Evolutionary conservation across 2,797 vertebrate genomes (phyloP).

Genomic region (Anolis apletophallus): DNA sequence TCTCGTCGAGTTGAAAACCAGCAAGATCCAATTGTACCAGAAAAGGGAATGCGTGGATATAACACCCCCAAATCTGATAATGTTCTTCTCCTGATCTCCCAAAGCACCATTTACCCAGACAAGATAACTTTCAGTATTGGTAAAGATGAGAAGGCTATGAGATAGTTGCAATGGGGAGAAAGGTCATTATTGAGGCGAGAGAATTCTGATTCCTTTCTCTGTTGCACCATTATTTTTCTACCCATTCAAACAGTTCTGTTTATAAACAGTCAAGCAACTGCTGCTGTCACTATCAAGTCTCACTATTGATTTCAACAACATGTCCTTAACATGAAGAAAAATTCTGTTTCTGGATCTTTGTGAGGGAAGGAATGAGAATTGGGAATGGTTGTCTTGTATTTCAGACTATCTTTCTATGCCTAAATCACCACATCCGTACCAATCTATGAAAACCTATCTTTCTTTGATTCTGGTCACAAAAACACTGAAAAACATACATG

Average conservation of each 20-base stretch:
- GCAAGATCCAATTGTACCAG: neutral
- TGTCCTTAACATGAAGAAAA: neutral
- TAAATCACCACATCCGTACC: neutral
- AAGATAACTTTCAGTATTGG: neutral
- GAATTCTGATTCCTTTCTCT: neutral
- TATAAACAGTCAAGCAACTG: neutral
- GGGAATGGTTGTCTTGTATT: neutral
- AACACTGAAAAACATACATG: neutral
- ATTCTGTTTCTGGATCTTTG: neutral
- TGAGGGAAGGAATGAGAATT: neutral
- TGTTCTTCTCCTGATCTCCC: neutral
- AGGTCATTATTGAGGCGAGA: neutral
- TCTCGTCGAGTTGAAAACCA: neutral
- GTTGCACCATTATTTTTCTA: neutral
- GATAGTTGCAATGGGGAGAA: neutral
- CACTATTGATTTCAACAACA: neutral
- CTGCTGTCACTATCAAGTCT: neutral
- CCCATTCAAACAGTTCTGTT: neutral
- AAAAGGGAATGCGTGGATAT: neutral
- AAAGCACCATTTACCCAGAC: neutral
- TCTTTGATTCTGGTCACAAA: slow-evolving; percentile 1
- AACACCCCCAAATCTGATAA: neutral
- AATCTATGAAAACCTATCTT: too few species aligned
- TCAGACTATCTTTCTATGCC: neutral
- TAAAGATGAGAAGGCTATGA: neutral